These are phyloP conservation scores for Eilema depressum DNA, from an alignment of 2,888 invertebrate species.

Conservation along the genomic window DNA sequence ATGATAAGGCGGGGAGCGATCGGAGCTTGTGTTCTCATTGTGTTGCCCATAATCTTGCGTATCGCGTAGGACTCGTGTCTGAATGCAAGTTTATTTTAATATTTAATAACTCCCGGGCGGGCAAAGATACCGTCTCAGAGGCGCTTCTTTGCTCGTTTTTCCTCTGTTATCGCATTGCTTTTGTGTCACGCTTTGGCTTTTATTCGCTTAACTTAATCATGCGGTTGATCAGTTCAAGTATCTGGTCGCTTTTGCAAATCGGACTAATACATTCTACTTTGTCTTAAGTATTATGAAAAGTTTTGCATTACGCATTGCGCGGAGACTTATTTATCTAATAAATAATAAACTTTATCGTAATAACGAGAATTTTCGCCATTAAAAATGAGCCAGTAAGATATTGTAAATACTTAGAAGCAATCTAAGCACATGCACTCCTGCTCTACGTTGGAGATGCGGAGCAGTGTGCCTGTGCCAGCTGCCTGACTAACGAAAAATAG, in stretches of 20 bases:
- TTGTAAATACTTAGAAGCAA: too few relatives aligned
- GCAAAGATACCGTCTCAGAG: conserved; percentile 80
- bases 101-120: conserved; percentile 85
- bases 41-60: conserved; percentile 82
- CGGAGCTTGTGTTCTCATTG: conserved; percentile 80
- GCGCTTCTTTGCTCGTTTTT: conserved; percentile 82
- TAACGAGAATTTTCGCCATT: too few relatives aligned
- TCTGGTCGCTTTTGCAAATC: conserved; percentile 69
- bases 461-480: too few relatives aligned
- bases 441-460: too few relatives aligned
- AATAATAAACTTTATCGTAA: too few relatives aligned
- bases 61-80: conserved; percentile 84
- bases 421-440: too few relatives aligned
- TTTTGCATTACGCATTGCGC: conserved; percentile 1
- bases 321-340: too few relatives aligned
- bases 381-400: too few relatives aligned
- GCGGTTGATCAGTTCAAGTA: conserved; percentile 70
- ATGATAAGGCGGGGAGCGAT: conserved; percentile 81
- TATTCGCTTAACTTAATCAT: conserved; percentile 82
- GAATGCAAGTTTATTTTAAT: conserved; percentile 87
- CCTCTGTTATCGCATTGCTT: conserved; percentile 81
- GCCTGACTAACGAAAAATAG: too few relatives aligned
- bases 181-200: conserved; percentile 83
- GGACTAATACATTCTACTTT: conserved; percentile 46
- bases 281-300: conserved; percentile 66